Evolutionary conservation across 2,888 invertebrate species (phyloP).

Genomic region (Disparrhopalites patrizii): DNA sequence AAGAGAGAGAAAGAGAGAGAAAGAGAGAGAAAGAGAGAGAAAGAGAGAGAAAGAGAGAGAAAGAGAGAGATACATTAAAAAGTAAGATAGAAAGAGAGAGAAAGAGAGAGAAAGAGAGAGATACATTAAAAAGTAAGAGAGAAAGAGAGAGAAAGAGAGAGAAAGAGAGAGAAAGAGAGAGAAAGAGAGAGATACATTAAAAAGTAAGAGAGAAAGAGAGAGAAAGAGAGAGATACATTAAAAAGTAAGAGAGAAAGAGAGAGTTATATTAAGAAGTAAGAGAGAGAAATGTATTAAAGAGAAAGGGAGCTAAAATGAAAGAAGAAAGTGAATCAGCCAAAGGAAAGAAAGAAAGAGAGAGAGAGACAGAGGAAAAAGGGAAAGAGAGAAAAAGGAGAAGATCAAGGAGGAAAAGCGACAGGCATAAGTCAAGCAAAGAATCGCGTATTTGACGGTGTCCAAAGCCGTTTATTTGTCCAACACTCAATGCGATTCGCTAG

Average conservation of each 20-base stretch:
- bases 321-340: too few species aligned
- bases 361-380: neutral
- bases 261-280: neutral
- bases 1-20: neutral
- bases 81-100: too few species aligned
- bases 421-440: conserved; percentile 11
- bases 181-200: neutral
- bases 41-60: too few species aligned
- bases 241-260: neutral
- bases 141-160: too few species aligned
- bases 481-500: conserved; percentile 22
- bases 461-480: conserved; percentile 17
- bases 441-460: conserved; percentile 17
- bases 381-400: neutral
- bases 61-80: too few species aligned
- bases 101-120: too few species aligned
- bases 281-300: neutral
- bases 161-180: too few species aligned
- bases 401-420: neutral
- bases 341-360: neutral
- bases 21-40: neutral
- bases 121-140: too few species aligned
- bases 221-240: too few species aligned
- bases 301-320: neutral
- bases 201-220: too few species aligned